A percentile compares a stretch with the other conserved stretches of the same genome.
Conservation (phyloP, 1,140 invertebrate species). For the Ectropis grisescens region DNA sequence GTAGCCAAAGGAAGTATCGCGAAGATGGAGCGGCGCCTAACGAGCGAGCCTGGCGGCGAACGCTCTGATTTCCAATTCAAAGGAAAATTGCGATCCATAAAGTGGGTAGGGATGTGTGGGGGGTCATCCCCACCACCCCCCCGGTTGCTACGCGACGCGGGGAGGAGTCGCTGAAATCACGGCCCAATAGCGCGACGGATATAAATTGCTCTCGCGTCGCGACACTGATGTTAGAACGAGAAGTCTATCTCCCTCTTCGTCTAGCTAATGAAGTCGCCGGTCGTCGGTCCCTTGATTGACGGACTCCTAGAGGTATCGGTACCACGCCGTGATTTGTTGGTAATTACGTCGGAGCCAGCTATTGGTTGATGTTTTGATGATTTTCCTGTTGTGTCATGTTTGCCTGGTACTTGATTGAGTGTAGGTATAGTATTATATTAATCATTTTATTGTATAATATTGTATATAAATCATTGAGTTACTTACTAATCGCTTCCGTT, state of each 20-base stretch:
- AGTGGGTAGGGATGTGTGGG: slow-evolving; percentile 53
- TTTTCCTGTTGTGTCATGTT: slow-evolving; percentile 7
- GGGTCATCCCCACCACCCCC: slow-evolving; percentile 44
- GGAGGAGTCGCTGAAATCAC: slow-evolving; percentile 70
- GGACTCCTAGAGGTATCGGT: slow-evolving; percentile 45
- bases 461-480: too few relatives aligned
- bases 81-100: slow-evolving; percentile 72
- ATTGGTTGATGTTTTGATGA: slow-evolving; percentile 14
- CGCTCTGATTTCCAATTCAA: slow-evolving; percentile 72
- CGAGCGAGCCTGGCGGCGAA: slow-evolving; percentile 43
- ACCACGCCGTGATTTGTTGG: slow-evolving; percentile 52
- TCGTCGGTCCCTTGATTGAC: slow-evolving; percentile 50
- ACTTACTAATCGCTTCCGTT: too few relatives aligned
- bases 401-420: background rate
- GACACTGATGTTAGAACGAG: slow-evolving; percentile 44
- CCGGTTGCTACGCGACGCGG: slow-evolving; percentile 73
- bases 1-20: slow-evolving; percentile 36
- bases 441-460: too few relatives aligned
- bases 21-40: slow-evolving; percentile 60
- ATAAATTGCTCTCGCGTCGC: slow-evolving; percentile 68
- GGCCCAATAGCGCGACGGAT: slow-evolving; percentile 72
- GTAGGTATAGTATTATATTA: background rate
- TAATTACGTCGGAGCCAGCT: slow-evolving; percentile 19
- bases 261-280: slow-evolving; percentile 53
- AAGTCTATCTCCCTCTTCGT: slow-evolving; percentile 41